These are phyloP conservation scores for Capreolus pygargus DNA, from an alignment of 2,113 vertebrate genomes.

Conservation along the genomic window DNA sequence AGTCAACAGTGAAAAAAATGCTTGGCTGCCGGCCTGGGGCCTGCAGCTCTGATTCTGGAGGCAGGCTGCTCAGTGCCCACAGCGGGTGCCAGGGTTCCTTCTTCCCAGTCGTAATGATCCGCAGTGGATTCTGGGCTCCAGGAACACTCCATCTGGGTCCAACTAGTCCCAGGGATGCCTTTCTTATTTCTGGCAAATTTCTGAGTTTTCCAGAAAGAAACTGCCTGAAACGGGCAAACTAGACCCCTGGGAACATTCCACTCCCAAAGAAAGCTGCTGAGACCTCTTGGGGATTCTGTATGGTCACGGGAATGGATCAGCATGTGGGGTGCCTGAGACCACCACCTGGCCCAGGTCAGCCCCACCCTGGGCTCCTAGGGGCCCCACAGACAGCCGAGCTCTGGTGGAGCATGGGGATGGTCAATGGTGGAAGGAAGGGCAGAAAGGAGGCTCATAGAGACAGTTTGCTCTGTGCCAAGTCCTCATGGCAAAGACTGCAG, in stretches of 20 bases:
- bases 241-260: neutral
- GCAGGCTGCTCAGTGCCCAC: neutral
- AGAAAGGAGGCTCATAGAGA: rapidly evolving
- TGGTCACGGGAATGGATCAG: neutral
- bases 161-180: neutral
- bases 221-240: neutral
- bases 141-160: neutral
- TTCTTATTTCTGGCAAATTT: neutral
- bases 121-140: no score
- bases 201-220: neutral
- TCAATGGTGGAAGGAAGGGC: neutral
- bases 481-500: neutral
- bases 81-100: neutral
- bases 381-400: neutral
- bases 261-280: neutral
- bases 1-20: neutral
- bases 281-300: neutral
- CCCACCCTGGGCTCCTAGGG: neutral
- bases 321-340: no score
- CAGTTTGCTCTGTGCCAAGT: neutral
- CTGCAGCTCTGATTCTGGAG: neutral
- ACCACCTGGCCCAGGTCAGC: neutral
- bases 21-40: rapidly evolving
- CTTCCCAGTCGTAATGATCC: neutral
- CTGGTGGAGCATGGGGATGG: neutral